These are phyloP conservation scores for Gouania willdenowi DNA, from an alignment of 2,797 vertebrate genomes.

Conservation along the genomic window DNA sequence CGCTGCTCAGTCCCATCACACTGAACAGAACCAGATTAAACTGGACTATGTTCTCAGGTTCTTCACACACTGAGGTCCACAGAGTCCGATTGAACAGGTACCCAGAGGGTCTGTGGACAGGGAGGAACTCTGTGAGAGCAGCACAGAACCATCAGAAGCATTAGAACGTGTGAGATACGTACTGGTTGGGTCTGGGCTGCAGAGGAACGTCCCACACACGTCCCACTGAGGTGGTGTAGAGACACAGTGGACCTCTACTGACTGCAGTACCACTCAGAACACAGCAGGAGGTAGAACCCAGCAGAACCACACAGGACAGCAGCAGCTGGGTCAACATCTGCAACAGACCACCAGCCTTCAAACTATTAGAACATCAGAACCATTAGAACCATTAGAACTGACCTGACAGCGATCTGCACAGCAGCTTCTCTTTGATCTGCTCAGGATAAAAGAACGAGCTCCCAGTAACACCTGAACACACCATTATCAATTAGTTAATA, in stretches of 20 bases:
- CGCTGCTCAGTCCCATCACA: conserved; percentile 51
- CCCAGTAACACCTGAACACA: conserved; percentile 61
- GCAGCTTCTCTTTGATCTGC: conserved; percentile 56
- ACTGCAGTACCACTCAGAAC: conserved; percentile 59
- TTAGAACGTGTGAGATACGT: neutral
- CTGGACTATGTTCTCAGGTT: conserved; percentile 58
- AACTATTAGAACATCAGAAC: no score
- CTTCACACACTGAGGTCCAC: conserved; percentile 61
- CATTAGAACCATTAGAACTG: neutral
- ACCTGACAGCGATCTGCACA: conserved; percentile 70
- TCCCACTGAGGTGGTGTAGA: conserved; percentile 56
- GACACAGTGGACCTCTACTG: conserved; percentile 63
- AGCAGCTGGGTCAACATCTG: conserved; percentile 29
- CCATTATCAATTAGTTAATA: no score
- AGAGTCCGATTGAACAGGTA: conserved; percentile 59
- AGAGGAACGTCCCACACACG: conserved; percentile 63
- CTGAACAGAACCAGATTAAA: conserved; percentile 74
- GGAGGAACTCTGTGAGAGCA: neutral
- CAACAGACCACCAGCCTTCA: no score
- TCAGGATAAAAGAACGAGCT: conserved; percentile 48
- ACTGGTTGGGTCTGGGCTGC: conserved; percentile 34
- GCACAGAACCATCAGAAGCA: neutral
- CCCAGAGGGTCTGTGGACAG: conserved; percentile 27
- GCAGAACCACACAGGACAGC: conserved; percentile 44
- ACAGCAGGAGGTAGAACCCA: conserved; percentile 46